These are phyloP conservation scores for Tetragnatha versicolor DNA, from an alignment of 1,140 invertebrate genomes.

Conservation along the genomic window DNA sequence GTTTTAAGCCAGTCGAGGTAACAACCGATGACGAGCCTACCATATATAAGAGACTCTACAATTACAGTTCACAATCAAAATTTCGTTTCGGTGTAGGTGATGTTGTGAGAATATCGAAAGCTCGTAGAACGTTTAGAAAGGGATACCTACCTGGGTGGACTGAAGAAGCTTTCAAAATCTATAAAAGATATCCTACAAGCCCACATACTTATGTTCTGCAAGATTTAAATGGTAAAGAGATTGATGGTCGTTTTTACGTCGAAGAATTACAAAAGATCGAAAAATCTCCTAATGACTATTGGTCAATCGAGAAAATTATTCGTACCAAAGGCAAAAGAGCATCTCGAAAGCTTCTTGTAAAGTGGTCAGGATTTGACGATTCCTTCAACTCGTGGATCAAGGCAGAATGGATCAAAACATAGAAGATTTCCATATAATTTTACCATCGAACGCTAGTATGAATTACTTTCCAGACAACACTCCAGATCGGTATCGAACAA, in stretches of 20 bases:
- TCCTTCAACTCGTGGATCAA: slow-evolving; percentile 28
- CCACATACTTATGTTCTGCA: slow-evolving; percentile 32
- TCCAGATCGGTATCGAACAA: slow-evolving; percentile 6
- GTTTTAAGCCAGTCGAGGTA: background rate
- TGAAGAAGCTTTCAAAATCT: background rate
- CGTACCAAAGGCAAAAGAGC: background rate
- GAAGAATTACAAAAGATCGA: slow-evolving; percentile 20
- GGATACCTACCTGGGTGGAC: slow-evolving; percentile 16
- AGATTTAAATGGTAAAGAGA: slow-evolving; percentile 6
- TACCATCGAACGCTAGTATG: slow-evolving; percentile 4
- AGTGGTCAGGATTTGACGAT: slow-evolving; percentile 23
- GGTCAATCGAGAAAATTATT: slow-evolving; percentile 11
- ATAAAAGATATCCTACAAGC: background rate
- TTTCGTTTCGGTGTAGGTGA: background rate
- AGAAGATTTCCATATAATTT: slow-evolving; percentile 18
- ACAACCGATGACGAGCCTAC: background rate
- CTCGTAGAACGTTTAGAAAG: background rate
- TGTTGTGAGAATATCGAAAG: slow-evolving; percentile 31
- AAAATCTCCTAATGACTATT: background rate
- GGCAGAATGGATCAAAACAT: slow-evolving; percentile 8
- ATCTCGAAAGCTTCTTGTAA: slow-evolving; percentile 8
- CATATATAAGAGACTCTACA: background rate
- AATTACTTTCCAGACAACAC: slow-evolving; percentile 23
- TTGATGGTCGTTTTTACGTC: slow-evolving; percentile 44
- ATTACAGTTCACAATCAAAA: background rate